Evolutionary conservation across 2,888 invertebrate genomes (phyloP).

Genomic region (Lycocerus yunnanus): DNA sequence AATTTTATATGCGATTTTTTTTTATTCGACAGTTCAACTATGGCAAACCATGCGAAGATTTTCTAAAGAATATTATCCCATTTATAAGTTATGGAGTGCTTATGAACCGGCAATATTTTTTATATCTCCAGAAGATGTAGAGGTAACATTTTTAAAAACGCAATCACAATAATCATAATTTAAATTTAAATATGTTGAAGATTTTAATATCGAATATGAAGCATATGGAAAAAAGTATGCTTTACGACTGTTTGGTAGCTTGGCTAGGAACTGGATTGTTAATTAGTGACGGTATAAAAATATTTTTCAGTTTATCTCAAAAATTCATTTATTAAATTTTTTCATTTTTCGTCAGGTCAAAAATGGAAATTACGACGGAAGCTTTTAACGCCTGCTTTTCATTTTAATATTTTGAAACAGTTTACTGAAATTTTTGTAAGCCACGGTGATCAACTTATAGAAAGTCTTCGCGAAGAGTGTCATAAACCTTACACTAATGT

Average conservation of each 20-base stretch:
- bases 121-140: neutral
- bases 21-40: neutral
- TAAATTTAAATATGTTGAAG: neutral
- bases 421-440: conserved; percentile 48
- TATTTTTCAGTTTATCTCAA: neutral
- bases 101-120: neutral
- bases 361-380: conserved; percentile 54
- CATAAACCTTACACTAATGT: conserved; percentile 50
- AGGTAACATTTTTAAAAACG: neutral
- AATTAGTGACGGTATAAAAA: no score
- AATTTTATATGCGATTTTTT: no score
- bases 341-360: conserved; percentile 41
- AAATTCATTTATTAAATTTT: neutral
- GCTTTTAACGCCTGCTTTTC: conserved; percentile 54
- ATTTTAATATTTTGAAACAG: conserved; percentile 51
- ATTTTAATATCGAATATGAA: neutral
- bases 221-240: neutral
- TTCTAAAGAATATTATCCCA: neutral
- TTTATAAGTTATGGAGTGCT: neutral
- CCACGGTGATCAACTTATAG: conserved; percentile 43
- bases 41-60: neutral
- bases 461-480: conserved; percentile 37
- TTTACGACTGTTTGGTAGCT: neutral
- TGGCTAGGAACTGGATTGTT: neutral
- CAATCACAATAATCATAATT: neutral